Evolutionary conservation across 2,888 invertebrate species (phyloP).

Genomic region (Heterodera filipjevi): DNA sequence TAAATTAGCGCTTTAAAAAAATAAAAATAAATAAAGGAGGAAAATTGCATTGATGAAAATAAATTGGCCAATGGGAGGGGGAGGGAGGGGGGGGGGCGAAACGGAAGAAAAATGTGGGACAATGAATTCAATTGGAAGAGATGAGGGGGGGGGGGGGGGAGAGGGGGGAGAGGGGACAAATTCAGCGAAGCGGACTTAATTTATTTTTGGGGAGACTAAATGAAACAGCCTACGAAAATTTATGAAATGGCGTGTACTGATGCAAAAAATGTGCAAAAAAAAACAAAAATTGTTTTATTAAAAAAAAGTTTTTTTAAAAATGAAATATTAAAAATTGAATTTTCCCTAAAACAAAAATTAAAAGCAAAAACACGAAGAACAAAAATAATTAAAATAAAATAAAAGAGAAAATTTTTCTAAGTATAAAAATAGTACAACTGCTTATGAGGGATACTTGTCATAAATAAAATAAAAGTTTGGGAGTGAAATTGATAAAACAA

Average conservation of each 20-base stretch:
- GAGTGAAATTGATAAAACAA: too few species aligned
- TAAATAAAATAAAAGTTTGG: too few species aligned
- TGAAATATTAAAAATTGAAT: too few species aligned
- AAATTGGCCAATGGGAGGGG: background rate
- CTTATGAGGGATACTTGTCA: too few species aligned
- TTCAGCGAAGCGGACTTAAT: conserved; percentile 1
- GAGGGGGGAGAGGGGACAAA: background rate
- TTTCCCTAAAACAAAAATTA: background rate
- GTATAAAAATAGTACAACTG: too few species aligned
- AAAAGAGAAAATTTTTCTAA: too few species aligned
- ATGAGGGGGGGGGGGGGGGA: background rate
- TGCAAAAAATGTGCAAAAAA: background rate
- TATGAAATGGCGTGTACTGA: background rate
- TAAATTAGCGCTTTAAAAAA: background rate
- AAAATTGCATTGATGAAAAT: background rate
- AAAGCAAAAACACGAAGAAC: too few species aligned
- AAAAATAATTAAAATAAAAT: too few species aligned
- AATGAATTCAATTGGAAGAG: background rate
- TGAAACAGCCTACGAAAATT: background rate
- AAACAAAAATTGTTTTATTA: background rate
- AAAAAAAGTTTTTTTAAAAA: background rate
- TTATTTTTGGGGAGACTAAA: background rate
- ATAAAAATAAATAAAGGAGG: background rate
- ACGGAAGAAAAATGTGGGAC: too few species aligned
- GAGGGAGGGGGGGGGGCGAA: background rate